Conservation (phyloP, 2,113 vertebrate genomes). For the Entelurus aequoreus region DNA sequence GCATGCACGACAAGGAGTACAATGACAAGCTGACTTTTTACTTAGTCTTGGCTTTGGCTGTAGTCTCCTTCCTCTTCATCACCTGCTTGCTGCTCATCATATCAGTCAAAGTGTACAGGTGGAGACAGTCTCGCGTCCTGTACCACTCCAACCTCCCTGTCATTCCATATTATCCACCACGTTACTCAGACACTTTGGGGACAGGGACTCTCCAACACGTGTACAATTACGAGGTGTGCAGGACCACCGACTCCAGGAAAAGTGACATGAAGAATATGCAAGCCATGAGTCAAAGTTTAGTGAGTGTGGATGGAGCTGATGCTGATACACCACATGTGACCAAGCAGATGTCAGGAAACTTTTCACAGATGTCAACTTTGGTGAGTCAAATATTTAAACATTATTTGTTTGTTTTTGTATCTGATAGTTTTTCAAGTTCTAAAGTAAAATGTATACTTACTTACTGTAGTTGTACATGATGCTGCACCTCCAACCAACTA, state of each 20-base stretch:
- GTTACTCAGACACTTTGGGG: slow-evolving; percentile 15
- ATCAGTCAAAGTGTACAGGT: slow-evolving; percentile 6
- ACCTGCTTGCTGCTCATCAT: slow-evolving; percentile 4
- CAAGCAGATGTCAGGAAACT: no score
- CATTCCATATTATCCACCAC: slow-evolving; percentile 9
- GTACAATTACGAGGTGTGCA: slow-evolving; percentile 9
- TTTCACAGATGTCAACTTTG: no score
- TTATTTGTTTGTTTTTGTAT: no score
- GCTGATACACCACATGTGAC: no score
- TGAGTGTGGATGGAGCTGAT: no score
- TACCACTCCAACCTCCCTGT: slow-evolving; percentile 8
- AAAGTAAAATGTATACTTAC: no score
- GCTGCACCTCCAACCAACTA: no score
- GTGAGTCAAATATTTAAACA: no score
- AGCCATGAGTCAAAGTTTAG: no score
- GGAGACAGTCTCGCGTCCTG: slow-evolving; percentile 5
- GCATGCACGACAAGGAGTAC: slow-evolving; percentile 37
- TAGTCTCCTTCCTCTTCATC: slow-evolving; percentile 11
- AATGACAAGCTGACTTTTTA: slow-evolving; percentile 11
- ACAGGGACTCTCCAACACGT: slow-evolving; percentile 18
- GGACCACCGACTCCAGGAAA: slow-evolving; percentile 7
- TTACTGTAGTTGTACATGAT: no score
- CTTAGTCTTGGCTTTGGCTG: slow-evolving; percentile 8
- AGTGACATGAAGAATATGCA: no score
- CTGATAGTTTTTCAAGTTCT: no score